phyloP scores from a whole-genome alignment of 2,888 invertebrate species.

The Epistrophe grossulariae region DNA sequence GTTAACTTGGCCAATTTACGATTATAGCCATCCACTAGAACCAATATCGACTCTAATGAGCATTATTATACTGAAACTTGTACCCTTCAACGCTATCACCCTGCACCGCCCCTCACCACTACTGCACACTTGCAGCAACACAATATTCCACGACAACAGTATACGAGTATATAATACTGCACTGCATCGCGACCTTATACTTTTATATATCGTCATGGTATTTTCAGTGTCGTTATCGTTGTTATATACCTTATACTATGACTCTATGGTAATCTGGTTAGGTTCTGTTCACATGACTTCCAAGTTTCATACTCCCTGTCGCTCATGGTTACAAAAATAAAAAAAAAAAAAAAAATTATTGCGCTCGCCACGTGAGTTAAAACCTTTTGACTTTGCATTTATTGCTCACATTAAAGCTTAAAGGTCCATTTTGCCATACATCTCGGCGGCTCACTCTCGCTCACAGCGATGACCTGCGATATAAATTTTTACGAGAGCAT shows the following conservation, averaged over 20 bases:
- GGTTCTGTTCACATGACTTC: slow-evolving; percentile 51
- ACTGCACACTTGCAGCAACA: background rate
- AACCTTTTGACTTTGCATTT: slow-evolving; percentile 76
- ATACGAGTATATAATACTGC: slow-evolving; percentile 4
- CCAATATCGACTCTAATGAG: slow-evolving; percentile 71
- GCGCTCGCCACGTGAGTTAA: slow-evolving; percentile 74
- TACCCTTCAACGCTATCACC: background rate
- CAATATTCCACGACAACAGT: slow-evolving; percentile 41
- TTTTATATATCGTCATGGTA: slow-evolving; percentile 69
- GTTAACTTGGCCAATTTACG: slow-evolving; percentile 57
- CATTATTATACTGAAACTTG: slow-evolving; percentile 39
- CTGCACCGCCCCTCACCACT: background rate
- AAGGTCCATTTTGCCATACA: slow-evolving; percentile 71
- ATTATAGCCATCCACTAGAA: slow-evolving; percentile 66
- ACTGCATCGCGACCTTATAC: slow-evolving; percentile 52
- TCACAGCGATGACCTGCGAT: slow-evolving; percentile 68
- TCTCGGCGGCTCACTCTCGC: slow-evolving; percentile 35
- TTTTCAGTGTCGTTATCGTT: slow-evolving; percentile 61
- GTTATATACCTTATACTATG: slow-evolving; percentile 37
- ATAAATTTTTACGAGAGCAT: slow-evolving; percentile 76
- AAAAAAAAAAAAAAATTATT: slow-evolving; percentile 46
- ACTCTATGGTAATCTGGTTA: slow-evolving; percentile 63
- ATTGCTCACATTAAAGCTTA: slow-evolving; percentile 75
- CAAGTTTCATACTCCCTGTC: slow-evolving; percentile 24
- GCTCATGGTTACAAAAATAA: background rate